A percentile compares a stretch with the other conserved stretches of the same genome.
Evolutionary conservation across 30 jellyfish, hydroid and myxozoan genomes (phyloP).

Genomic region (Chrysaora quinquecirrha): DNA sequence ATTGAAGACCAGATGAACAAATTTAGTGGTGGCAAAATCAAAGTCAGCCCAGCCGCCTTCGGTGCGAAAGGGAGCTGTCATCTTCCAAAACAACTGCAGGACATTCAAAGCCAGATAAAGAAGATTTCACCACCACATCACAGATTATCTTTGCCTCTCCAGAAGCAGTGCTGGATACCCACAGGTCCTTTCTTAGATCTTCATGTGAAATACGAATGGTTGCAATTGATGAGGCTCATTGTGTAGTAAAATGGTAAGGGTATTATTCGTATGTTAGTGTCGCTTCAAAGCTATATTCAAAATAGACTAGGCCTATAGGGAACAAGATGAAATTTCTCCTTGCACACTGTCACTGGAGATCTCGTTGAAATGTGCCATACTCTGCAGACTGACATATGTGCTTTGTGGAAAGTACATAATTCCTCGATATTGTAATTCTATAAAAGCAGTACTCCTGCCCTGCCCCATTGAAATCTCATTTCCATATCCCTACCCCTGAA

Average conservation of each 20-base stretch:
- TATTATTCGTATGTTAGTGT: too few relatives aligned
- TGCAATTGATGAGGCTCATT: constrained; percentile 22
- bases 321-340: constrained; percentile 12
- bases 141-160: constrained; percentile 20
- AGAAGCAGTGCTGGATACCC: constrained; percentile 26
- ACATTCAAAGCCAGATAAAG: neutral
- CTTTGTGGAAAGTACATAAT: constrained; percentile 12
- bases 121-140: constrained; percentile 15
- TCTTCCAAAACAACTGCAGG: constrained; percentile 12
- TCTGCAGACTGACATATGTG: neutral
- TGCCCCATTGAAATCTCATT: too few relatives aligned
- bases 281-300: too few relatives aligned
- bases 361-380: constrained; percentile 16
- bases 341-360: constrained; percentile 1
- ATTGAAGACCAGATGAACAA: constrained; percentile 20
- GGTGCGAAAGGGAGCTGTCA: constrained; percentile 13
- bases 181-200: constrained; percentile 16
- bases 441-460: too few relatives aligned
- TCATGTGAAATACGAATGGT: constrained; percentile 9
- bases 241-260: constrained; percentile 14
- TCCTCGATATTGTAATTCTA: too few relatives aligned
- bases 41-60: constrained; percentile 23
- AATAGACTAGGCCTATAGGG: too few relatives aligned
- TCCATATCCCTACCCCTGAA: too few relatives aligned
- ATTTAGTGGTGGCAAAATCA: constrained; percentile 11